A percentile compares a stretch with the other conserved stretches of the same genome.
Conservation (phyloP, 2,797 vertebrate species). For the Pantherophis vulpinus region DNA sequence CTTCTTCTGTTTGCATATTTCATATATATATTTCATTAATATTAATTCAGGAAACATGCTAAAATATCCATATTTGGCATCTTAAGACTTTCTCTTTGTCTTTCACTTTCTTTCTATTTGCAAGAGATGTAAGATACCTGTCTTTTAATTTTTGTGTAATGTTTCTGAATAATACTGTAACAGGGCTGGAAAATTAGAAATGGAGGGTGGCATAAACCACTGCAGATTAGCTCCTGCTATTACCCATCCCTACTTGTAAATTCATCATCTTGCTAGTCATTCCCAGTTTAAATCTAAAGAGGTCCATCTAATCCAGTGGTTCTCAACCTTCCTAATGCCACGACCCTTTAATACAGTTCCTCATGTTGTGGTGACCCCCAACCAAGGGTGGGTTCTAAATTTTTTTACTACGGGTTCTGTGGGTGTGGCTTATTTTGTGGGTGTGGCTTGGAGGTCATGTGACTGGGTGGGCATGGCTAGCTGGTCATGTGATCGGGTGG, state of each 20-base stretch:
- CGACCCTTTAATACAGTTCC: too few relatives aligned
- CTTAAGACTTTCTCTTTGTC: neutral
- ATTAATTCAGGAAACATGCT: neutral
- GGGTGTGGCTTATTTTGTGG: too few relatives aligned
- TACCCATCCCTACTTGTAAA: neutral
- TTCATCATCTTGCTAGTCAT: neutral
- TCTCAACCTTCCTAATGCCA: too few relatives aligned
- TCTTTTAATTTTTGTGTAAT: neutral
- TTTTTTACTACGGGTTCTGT: too few relatives aligned
- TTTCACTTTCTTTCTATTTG: neutral
- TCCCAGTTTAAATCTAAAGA: neutral
- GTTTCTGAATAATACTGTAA: too few relatives aligned
- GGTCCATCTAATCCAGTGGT: neutral
- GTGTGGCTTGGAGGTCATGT: too few relatives aligned
- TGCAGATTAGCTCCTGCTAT: neutral
- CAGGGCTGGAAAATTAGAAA: neutral
- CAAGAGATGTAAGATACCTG: neutral
- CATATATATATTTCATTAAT: too few relatives aligned
- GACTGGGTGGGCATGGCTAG: too few relatives aligned
- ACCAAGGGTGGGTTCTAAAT: too few relatives aligned
- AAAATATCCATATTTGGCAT: neutral
- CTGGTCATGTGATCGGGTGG: too few relatives aligned
- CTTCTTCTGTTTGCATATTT: too few relatives aligned
- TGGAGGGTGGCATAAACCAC: neutral
- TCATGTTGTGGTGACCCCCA: too few relatives aligned